Evolutionary conservation across 2,113 vertebrate species (phyloP).

Genomic region (Corydoras sp.): DNA sequence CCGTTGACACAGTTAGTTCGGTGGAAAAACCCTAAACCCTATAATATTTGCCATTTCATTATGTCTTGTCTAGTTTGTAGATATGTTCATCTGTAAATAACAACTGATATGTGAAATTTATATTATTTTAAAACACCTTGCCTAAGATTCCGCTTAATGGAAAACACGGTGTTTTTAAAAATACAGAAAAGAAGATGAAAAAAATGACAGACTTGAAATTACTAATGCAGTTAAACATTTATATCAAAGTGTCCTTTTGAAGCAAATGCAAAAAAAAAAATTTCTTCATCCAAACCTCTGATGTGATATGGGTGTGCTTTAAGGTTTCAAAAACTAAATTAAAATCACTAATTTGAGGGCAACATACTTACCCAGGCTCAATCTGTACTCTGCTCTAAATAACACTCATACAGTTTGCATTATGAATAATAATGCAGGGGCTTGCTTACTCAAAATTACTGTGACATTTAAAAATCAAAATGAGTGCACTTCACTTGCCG

Average conservation of each 20-base stretch:
- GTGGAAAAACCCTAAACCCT: no score
- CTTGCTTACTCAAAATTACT: constrained; percentile 43
- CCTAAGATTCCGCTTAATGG: no score
- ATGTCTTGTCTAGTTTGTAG: no score
- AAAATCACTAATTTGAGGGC: constrained; percentile 32
- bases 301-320: constrained; percentile 14
- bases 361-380: constrained; percentile 24
- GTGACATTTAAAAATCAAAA: constrained; percentile 48
- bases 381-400: constrained; percentile 23
- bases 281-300: not conserved
- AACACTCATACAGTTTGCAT: constrained; percentile 42
- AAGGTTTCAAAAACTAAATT: constrained; percentile 16
- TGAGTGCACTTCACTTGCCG: constrained; percentile 43
- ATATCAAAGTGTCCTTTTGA: not conserved
- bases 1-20: no score
- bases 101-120: no score
- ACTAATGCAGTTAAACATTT: no score
- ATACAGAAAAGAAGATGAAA: no score
- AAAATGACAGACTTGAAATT: no score
- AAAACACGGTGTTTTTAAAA: no score
- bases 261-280: not conserved
- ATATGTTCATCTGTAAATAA: no score
- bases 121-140: no score
- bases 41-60: no score
- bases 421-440: constrained; percentile 42